Evolutionary conservation across 2,888 invertebrate genomes (phyloP).

Genomic region (Hemaris fuciformis): DNA sequence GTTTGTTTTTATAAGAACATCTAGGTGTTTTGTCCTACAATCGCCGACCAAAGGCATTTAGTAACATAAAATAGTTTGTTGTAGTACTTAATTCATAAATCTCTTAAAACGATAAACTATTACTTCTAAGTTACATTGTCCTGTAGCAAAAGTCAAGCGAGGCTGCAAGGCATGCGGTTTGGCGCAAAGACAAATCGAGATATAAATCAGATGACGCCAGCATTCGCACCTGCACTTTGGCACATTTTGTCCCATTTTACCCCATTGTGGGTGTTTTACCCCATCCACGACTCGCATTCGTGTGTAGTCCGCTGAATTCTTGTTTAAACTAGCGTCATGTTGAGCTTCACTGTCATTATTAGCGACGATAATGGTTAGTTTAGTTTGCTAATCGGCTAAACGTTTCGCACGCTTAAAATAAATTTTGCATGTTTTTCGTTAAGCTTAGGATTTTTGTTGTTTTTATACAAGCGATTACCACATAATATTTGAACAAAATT

Average conservation of each 20-base stretch:
- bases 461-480: not conserved
- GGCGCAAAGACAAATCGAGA: conserved; percentile 58
- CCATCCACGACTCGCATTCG: not conserved
- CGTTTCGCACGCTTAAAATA: not conserved
- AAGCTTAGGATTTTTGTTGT: not conserved
- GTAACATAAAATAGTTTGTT: too few species aligned
- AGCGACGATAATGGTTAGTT: not conserved
- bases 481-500: too few species aligned
- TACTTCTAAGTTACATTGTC: too few species aligned
- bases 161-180: conserved; percentile 45
- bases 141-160: not conserved
- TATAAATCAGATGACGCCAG: conserved; percentile 44
- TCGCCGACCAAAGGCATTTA: too few species aligned
- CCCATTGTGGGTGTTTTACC: not conserved
- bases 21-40: too few species aligned
- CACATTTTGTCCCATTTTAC: conserved; percentile 2
- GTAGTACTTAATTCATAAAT: too few species aligned
- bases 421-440: not conserved
- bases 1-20: too few species aligned
- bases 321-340: not conserved
- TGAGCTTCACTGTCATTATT: not conserved
- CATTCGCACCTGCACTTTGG: conserved; percentile 34
- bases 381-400: not conserved
- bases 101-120: too few species aligned
- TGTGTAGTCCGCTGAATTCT: not conserved